These are phyloP conservation scores for Autographa pulchrina DNA, from an alignment of 2,888 invertebrate species.

Conservation along the genomic window DNA sequence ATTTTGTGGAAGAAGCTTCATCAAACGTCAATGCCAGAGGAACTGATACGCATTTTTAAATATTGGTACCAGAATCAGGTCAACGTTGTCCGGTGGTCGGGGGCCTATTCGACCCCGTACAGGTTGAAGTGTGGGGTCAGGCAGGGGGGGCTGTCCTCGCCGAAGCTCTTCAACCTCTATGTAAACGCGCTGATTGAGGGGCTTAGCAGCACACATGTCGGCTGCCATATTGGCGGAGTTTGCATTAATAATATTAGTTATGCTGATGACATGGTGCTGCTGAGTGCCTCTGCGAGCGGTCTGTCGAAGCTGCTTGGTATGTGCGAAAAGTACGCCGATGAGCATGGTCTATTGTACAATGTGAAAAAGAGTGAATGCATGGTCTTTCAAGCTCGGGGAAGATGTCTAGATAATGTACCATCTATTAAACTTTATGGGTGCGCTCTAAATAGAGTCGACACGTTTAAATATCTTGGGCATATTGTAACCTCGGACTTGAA, in stretches of 20 bases:
- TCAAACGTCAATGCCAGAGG: slow-evolving; percentile 1
- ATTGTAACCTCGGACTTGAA: too few relatives aligned
- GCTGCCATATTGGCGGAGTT: slow-evolving; percentile 14
- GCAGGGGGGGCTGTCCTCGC: slow-evolving; percentile 10
- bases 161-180: slow-evolving; percentile 7
- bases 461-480: too few relatives aligned
- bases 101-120: slow-evolving; percentile 8
- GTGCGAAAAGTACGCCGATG: slow-evolving; percentile 2
- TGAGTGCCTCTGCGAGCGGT: slow-evolving; percentile 7
- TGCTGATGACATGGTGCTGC: slow-evolving; percentile 16
- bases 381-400: slow-evolving; percentile 5
- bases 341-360: slow-evolving; percentile 1
- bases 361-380: slow-evolving; percentile 14
- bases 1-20: slow-evolving; percentile 23
- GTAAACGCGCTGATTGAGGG: slow-evolving; percentile 3
- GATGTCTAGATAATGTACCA: slow-evolving; percentile 5
- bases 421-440: too few relatives aligned
- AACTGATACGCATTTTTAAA: too few relatives aligned
- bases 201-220: slow-evolving; percentile 6
- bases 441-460: too few relatives aligned
- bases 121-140: slow-evolving; percentile 13
- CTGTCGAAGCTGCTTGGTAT: slow-evolving; percentile 7
- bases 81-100: slow-evolving; percentile 9
- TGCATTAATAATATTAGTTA: slow-evolving; percentile 13
- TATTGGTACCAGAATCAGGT: too few relatives aligned